Conservation (phyloP, 2,888 invertebrate species). For the Drosophila neoperkinsi region DNA sequence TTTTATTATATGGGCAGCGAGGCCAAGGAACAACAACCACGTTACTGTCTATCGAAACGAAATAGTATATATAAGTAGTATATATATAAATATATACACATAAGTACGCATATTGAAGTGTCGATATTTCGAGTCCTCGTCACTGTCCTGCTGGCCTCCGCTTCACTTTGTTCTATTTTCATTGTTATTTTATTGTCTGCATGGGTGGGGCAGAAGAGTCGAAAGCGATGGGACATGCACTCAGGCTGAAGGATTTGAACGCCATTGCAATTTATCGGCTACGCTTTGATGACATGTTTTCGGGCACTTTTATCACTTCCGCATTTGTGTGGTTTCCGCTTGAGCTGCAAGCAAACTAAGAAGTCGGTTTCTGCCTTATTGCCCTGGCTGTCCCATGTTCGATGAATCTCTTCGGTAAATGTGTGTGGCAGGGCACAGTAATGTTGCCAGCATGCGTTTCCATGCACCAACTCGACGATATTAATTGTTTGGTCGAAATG, state of each 20-base stretch:
- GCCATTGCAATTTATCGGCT: slow-evolving; percentile 79
- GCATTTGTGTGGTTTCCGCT: slow-evolving; percentile 81
- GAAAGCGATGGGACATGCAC: not conserved
- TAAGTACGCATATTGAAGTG: slow-evolving; percentile 26
- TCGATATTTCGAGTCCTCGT: slow-evolving; percentile 23
- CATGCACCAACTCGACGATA: slow-evolving; percentile 46
- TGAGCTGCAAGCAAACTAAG: slow-evolving; percentile 73
- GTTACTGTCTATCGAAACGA: slow-evolving; percentile 16
- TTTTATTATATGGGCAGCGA: slow-evolving; percentile 70
- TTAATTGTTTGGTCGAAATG: slow-evolving; percentile 75
- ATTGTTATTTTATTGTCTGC: slow-evolving; percentile 79
- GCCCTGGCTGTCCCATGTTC: slow-evolving; percentile 39
- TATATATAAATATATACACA: not conserved
- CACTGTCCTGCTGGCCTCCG: slow-evolving; percentile 49
- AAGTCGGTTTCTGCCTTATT: slow-evolving; percentile 75
- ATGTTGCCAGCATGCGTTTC: slow-evolving; percentile 37
- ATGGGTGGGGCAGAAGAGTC: slow-evolving; percentile 40
- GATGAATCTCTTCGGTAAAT: slow-evolving; percentile 1
- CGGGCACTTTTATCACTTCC: slow-evolving; percentile 80
- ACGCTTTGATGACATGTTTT: slow-evolving; percentile 78
- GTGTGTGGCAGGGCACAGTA: slow-evolving; percentile 16
- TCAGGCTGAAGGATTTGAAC: slow-evolving; percentile 36
- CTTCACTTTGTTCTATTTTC: slow-evolving; percentile 64
- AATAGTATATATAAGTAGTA: slow-evolving; percentile 14
- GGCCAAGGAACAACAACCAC: slow-evolving; percentile 1